These are phyloP conservation scores for Caerostris extrusa DNA, from an alignment of 1,140 invertebrate genomes.

Conservation along the genomic window DNA sequence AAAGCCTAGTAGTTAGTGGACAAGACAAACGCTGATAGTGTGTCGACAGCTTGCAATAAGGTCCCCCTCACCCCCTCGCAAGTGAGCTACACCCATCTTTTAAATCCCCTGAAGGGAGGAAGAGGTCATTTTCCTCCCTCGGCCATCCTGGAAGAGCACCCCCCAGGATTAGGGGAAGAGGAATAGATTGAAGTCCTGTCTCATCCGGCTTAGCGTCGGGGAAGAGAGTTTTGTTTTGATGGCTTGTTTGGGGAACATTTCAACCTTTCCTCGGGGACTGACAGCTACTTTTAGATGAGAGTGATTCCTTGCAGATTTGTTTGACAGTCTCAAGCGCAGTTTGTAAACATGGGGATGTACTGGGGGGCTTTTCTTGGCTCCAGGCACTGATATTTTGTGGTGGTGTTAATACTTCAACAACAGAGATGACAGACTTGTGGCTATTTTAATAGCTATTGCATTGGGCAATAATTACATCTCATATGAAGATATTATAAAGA, in stretches of 20 bases:
- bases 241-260: slow-evolving; percentile 33
- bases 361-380: background rate
- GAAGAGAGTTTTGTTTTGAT: slow-evolving; percentile 33
- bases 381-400: background rate
- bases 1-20: background rate
- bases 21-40: slow-evolving; percentile 28
- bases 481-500: no score
- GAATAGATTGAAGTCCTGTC: slow-evolving; percentile 40
- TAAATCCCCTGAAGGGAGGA: slow-evolving; percentile 1
- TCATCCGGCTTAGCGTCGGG: background rate
- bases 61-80: background rate
- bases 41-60: slow-evolving; percentile 15
- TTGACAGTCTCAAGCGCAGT: background rate
- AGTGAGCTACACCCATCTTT: slow-evolving; percentile 27
- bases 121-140: slow-evolving; percentile 42
- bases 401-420: no score
- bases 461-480: no score
- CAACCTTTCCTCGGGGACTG: slow-evolving; percentile 15
- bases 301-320: slow-evolving; percentile 41
- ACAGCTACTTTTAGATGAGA: background rate
- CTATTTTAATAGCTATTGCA: no score
- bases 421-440: no score
- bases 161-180: slow-evolving; percentile 23
- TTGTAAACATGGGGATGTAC: background rate
- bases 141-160: background rate